Evolutionary conservation across 2,888 invertebrate genomes (phyloP).

Genomic region (Choristoneura rosaceana): DNA sequence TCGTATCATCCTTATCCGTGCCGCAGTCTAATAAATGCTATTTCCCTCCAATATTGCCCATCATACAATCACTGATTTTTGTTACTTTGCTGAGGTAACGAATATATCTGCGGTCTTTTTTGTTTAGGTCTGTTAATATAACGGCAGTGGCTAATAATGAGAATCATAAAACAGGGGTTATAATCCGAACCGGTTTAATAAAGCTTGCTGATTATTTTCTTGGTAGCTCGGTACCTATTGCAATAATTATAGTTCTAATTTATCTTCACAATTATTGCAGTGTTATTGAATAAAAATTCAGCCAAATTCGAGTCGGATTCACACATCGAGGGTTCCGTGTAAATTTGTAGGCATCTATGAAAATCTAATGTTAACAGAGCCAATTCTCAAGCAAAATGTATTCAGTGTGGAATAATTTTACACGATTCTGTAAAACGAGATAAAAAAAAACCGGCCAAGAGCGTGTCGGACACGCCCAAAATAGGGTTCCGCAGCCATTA

Average conservation of each 20-base stretch:
- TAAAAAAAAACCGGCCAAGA: too few species aligned
- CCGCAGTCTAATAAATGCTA: constrained; percentile 39
- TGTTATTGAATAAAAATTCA: neutral
- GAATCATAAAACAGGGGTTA: constrained; percentile 39
- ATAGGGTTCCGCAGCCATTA: too few species aligned
- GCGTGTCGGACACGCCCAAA: too few species aligned
- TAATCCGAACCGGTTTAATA: constrained; percentile 40
- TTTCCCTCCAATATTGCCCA: constrained; percentile 21
- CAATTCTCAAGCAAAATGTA: too few species aligned
- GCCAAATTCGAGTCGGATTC: too few species aligned
- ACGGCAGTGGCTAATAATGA: constrained; percentile 35
- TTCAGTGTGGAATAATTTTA: too few species aligned
- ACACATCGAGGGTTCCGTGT: too few species aligned
- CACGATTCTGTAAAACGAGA: too few species aligned
- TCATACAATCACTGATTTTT: constrained; percentile 21
- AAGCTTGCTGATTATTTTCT: constrained; percentile 37
- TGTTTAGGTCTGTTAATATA: constrained; percentile 26
- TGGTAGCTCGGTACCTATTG: constrained; percentile 1
- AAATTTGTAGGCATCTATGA: too few species aligned
- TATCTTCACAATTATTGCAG: neutral
- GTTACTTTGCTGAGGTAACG: neutral
- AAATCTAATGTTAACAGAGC: too few species aligned
- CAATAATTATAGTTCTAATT: constrained; percentile 1
- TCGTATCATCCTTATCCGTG: constrained; percentile 56
- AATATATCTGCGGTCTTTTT: neutral